These are phyloP conservation scores for Colaptes auratus DNA, from an alignment of 2,113 vertebrate genomes.

Conservation along the genomic window DNA sequence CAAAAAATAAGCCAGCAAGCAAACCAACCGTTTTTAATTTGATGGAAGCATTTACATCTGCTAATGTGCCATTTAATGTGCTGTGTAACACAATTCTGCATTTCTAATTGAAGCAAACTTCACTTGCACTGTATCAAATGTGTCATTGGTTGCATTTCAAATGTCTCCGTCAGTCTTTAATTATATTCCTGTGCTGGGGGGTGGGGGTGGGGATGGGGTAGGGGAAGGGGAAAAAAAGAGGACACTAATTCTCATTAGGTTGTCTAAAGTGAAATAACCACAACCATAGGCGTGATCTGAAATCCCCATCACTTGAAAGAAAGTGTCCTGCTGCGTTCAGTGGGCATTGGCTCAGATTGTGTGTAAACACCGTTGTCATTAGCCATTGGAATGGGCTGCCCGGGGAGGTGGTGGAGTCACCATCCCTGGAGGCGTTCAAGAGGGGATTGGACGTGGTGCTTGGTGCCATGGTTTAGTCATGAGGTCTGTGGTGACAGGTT, in stretches of 20 bases:
- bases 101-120: conserved; percentile 46
- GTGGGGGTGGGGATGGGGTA: too few species aligned
- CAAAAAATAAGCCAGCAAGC: not conserved
- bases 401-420: too few species aligned
- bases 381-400: too few species aligned
- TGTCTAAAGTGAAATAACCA: not conserved
- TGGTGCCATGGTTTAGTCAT: too few species aligned
- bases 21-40: conserved; percentile 22
- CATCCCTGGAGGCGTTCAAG: too few species aligned
- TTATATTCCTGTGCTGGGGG: not conserved
- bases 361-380: not conserved
- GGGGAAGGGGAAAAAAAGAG: not conserved
- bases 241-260: not conserved
- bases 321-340: not conserved
- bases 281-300: not conserved
- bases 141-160: conserved; percentile 18
- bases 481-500: too few species aligned
- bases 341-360: not conserved
- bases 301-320: not conserved
- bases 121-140: not conserved
- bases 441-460: too few species aligned
- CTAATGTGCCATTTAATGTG: conserved; percentile 52
- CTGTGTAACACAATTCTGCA: conserved; percentile 40
- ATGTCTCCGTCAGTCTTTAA: not conserved
- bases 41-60: conserved; percentile 22